Conservation (phyloP, 2,797 vertebrate genomes). For the Onychomys torridus region DNA sequence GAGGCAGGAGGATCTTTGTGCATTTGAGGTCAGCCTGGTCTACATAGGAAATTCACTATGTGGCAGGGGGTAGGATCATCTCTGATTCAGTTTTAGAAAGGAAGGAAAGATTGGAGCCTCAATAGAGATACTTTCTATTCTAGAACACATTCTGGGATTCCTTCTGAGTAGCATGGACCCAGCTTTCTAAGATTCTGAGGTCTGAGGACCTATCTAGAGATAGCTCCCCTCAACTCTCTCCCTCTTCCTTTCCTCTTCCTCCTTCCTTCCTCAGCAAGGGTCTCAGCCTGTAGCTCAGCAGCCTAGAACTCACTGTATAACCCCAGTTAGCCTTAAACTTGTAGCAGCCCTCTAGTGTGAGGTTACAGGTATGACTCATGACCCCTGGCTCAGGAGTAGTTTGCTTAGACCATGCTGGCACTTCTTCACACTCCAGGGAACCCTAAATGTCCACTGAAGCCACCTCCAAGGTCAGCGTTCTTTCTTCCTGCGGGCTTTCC, state of each 20-base stretch:
- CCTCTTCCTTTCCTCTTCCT: too few relatives aligned
- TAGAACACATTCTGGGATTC: conserved; percentile 38
- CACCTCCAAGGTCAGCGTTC: background rate
- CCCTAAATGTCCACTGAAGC: background rate
- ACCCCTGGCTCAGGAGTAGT: background rate
- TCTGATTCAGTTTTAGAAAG: background rate
- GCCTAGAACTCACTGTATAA: background rate
- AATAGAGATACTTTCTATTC: background rate
- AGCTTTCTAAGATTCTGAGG: conserved; percentile 36
- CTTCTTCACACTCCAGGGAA: background rate
- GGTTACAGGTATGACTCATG: background rate
- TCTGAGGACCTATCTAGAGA: background rate
- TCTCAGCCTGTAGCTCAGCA: background rate
- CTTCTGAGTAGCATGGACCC: conserved; percentile 17
- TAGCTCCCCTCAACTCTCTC: too few relatives aligned
- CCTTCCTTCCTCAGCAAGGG: background rate
- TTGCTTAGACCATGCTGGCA: background rate
- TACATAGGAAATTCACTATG: background rate
- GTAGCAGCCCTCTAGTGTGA: background rate
- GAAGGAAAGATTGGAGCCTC: conserved; percentile 1
- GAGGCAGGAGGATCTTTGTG: background rate
- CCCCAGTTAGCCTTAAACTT: background rate
- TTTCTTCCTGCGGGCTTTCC: background rate
- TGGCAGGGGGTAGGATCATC: background rate
- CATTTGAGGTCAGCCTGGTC: background rate